Conservation (phyloP, 1,140 invertebrate species). For the Lasaia peninsularis region DNA sequence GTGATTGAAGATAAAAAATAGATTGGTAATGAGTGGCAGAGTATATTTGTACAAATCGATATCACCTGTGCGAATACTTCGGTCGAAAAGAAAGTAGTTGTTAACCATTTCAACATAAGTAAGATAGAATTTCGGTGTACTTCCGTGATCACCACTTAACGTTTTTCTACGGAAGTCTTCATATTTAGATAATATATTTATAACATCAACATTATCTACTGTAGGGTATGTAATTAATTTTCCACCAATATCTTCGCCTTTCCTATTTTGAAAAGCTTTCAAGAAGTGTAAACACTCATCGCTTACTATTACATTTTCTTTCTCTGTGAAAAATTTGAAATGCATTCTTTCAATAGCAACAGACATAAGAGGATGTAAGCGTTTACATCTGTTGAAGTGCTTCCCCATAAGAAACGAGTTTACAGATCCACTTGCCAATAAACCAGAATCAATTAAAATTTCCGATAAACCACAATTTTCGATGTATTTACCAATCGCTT, state of each 20-base stretch:
- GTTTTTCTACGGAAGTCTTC: constrained; percentile 20
- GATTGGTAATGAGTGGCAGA: constrained; percentile 40
- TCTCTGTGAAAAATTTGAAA: constrained; percentile 49
- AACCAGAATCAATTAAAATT: constrained; percentile 55
- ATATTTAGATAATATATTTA: constrained; percentile 26
- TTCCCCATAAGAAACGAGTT: constrained; percentile 59
- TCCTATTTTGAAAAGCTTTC: neutral
- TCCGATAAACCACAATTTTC: constrained; percentile 59
- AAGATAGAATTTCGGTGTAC: constrained; percentile 40
- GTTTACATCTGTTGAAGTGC: constrained; percentile 73
- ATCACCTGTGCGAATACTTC: constrained; percentile 38
- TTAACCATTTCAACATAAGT: constrained; percentile 40
- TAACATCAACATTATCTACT: constrained; percentile 26
- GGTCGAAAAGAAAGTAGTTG: constrained; percentile 33
- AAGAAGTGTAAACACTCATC: constrained; percentile 23
- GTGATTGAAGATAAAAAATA: constrained; percentile 54
- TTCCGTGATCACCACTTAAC: constrained; percentile 28
- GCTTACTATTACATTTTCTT: constrained; percentile 19
- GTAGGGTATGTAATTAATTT: constrained; percentile 23
- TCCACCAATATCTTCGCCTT: constrained; percentile 5
- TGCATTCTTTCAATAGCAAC: constrained; percentile 60
- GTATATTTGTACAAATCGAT: constrained; percentile 34
- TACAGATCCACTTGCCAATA: constrained; percentile 68
- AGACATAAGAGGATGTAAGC: constrained; percentile 60
- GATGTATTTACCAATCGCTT: constrained; percentile 70